A percentile compares a stretch with the other conserved stretches of the same genome.
Conservation (phyloP, 2,113 vertebrate species). For the Casuarius casuarius region DNA sequence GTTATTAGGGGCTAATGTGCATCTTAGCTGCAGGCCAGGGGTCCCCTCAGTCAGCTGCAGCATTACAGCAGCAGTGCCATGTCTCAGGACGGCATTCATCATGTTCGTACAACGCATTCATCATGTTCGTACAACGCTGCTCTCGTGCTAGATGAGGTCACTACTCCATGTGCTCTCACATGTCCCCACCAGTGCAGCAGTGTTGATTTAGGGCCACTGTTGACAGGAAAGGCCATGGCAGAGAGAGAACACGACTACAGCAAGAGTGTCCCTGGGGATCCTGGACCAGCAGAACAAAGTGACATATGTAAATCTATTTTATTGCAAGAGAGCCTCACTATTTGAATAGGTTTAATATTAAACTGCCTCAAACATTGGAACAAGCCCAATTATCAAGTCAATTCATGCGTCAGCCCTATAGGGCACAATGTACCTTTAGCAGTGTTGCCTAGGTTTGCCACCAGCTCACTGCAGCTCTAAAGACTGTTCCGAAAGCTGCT, state of each 20-base stretch:
- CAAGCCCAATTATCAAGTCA: background rate
- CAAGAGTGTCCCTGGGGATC: background rate
- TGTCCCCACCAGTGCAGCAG: too few relatives aligned
- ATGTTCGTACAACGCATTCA: background rate
- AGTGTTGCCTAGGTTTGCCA: background rate
- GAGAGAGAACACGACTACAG: too few relatives aligned
- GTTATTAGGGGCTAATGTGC: background rate
- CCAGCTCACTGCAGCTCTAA: background rate
- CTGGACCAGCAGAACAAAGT: background rate
- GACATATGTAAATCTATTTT: background rate
- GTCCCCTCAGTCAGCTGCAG: background rate
- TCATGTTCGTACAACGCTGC: background rate
- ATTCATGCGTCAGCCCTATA: background rate
- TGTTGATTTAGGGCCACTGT: background rate
- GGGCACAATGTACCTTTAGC: background rate
- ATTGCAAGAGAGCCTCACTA: background rate
- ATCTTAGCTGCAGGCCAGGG: background rate
- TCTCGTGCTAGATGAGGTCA: background rate
- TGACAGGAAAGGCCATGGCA: background rate
- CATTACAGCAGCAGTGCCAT: background rate
- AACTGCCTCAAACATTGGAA: constrained; percentile 56
- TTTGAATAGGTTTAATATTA: constrained; percentile 64
- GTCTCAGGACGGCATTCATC: background rate
- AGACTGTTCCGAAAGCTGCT: background rate
- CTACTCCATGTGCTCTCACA: background rate